phyloP scores from a whole-genome alignment of 2,888 invertebrate species.

The Pyrrhia umbra region DNA sequence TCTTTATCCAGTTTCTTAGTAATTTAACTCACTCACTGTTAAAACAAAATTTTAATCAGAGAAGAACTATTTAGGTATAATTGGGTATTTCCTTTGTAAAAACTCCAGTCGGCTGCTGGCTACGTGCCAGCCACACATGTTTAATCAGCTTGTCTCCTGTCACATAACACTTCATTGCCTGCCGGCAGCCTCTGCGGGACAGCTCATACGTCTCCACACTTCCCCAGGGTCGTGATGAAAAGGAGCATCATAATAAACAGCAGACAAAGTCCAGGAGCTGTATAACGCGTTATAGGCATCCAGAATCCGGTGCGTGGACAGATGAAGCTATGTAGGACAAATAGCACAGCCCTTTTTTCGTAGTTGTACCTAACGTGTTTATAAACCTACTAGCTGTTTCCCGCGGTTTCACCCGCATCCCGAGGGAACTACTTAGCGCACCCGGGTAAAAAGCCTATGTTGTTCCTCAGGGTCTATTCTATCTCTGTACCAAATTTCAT shows the following conservation, averaged over 20 bases:
- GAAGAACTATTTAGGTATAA: constrained; percentile 31
- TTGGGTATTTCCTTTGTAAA: constrained; percentile 46
- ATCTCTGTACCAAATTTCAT: too few relatives aligned
- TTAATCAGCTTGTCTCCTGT: constrained; percentile 29
- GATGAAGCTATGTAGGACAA: too few relatives aligned
- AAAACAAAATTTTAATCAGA: constrained; percentile 25
- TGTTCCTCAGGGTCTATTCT: too few relatives aligned
- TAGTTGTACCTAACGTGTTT: too few relatives aligned
- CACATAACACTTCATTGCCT: constrained; percentile 28
- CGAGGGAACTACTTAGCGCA: too few relatives aligned
- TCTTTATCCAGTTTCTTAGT: constrained; percentile 4
- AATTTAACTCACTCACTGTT: too few relatives aligned
- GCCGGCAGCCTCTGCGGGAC: neutral
- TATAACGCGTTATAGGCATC: neutral
- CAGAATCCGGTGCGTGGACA: neutral
- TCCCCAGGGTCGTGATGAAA: neutral
- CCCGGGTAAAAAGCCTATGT: too few relatives aligned
- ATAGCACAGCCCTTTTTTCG: too few relatives aligned
- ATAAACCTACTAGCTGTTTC: too few relatives aligned
- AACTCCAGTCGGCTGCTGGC: constrained; percentile 24
- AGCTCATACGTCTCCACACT: neutral
- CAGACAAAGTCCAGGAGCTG: neutral
- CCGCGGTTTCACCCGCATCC: too few relatives aligned
- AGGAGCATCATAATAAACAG: neutral
- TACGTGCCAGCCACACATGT: constrained; percentile 19